phyloP scores from a whole-genome alignment of 1,140 invertebrate genomes.

The Vollenhovia emeryi region DNA sequence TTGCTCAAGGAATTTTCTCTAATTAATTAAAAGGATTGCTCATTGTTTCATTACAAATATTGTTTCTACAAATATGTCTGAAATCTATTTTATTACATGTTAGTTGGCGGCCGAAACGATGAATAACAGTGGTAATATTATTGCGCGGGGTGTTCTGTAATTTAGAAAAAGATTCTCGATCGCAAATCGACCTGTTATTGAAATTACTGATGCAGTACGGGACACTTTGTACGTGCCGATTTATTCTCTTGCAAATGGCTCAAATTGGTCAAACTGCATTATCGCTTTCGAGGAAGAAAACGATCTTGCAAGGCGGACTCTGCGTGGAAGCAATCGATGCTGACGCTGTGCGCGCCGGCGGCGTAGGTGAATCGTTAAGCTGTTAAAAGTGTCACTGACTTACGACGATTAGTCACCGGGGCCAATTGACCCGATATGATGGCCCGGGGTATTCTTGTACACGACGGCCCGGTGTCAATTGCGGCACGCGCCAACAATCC shows the following conservation, averaged over 20 bases:
- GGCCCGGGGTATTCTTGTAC: slow-evolving; percentile 76
- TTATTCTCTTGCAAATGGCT: neutral
- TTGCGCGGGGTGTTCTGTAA: neutral
- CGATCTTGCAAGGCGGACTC: neutral
- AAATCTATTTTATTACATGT: slow-evolving; percentile 8
- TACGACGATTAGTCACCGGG: slow-evolving; percentile 76
- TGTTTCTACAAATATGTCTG: slow-evolving; percentile 5
- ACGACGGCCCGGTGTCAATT: slow-evolving; percentile 77
- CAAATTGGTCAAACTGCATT: neutral
- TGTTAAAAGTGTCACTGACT: slow-evolving; percentile 70
- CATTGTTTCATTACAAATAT: slow-evolving; percentile 30
- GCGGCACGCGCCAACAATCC: slow-evolving; percentile 82
- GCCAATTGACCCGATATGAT: slow-evolving; percentile 80
- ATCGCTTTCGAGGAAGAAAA: neutral
- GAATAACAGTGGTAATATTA: neutral
- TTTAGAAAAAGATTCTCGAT: neutral
- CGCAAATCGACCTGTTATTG: neutral
- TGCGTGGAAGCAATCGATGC: slow-evolving; percentile 3
- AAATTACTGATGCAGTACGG: neutral
- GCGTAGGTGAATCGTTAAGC: slow-evolving; percentile 65
- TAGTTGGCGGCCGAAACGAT: neutral
- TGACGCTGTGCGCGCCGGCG: neutral
- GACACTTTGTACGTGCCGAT: neutral
- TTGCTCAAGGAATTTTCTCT: slow-evolving; percentile 69
- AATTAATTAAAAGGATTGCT: slow-evolving; percentile 20